Base-by-base conservation (phyloP, 2,888 invertebrate genomes). In the Melanargia galathea region DNA sequence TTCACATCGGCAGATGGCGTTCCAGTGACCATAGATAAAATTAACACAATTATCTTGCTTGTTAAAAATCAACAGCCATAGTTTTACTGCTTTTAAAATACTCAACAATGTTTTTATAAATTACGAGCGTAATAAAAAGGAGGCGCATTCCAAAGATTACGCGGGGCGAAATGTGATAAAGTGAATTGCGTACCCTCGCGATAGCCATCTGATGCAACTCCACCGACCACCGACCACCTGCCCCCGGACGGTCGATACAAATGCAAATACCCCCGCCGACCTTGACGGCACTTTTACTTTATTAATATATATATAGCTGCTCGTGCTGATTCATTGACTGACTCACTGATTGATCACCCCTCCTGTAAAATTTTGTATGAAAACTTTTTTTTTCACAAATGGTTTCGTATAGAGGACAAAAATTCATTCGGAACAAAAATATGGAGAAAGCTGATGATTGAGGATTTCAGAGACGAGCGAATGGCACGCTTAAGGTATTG, bases 91-190 rank as follows among this genome's bases (percentile, higher is more conserved):
- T 22, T 33, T 58, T 46, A 22, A 48, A 48, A 57, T 46, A 16
- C 45, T 11, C 16, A 16, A 18, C 24, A 38, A 30, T 30, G n/a
- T n/a, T n/a, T n/a, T n/a, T n/a, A n/a, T n/a, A n/a, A n/a, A n/a
- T n/a, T n/a, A n/a, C n/a, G n/a, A n/a, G n/a, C n/a, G n/a, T n/a
- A n/a, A n/a, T 43, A 46, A 20, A 45, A 46, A 46, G 16, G 11
- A 13, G 20, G 45, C 60, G 63, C 63, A 58, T 66, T 38, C 73
- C 69, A 69, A 51, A 56, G 51, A 60, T 57, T 60, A 64, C 60
- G 64, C 52, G 57, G 60, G 60, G 16, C 24, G 56, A 46, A 52
- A 52, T 58, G 35, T 60, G 49, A 48, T 55, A 61, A 61, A 55
- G 30, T 55, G 33, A 51, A 11, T 18, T 45, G 33, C 51, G 26